Base-by-base conservation (phyloP, 2,797 vertebrate species). In the Hypotaenidia okinawae region DNA sequence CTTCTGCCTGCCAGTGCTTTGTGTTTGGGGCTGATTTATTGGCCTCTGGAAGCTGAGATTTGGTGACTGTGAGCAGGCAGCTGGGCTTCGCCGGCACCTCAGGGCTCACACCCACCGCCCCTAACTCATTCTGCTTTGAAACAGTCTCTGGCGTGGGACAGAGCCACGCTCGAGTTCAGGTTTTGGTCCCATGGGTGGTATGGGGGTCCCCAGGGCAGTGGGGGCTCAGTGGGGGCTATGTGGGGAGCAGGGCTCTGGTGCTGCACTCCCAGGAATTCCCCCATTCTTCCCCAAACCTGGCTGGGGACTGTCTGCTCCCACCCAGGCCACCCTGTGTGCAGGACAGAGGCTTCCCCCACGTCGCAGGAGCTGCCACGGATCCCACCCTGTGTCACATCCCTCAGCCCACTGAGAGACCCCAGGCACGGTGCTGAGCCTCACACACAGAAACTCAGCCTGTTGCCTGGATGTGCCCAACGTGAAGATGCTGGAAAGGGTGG, bases 371-470 rank as follows among this genome's bases (percentile, higher is more conserved):
- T 1, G 6, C 73, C 3, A 6, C 1, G 4, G 81, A 33, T 83
- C 72, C 37, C 2, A 0, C 32, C 18, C 8, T 54, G 63, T 51
- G 30, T 9, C 30, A 39, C 41, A 39, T 27, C 54, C 35, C 16
- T 37, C 41, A 64, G 16, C 70, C 63, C 32, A 21, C 28, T 3
- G 2, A 2, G 2, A 2, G 35, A 11, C 22, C 25, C 16, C 18
- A 4, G 35, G 18, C 14, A 6, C 3, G 10, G 45, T 27, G 14
- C 66, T 66, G 41, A 63, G 64, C 37, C 28, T 84, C 0, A 0
- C 0, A 3, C 19, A 2, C 0, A 51, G 33, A 84, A 94, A 61
- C 41, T 13, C 10, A 0, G 21, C 0, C 0, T 35, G 25, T 59
- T 59, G n/a, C 43, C 69, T 59, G 57, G 89, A 51, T 64, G n/a